Evolutionary conservation across 2,888 invertebrate genomes (phyloP).

Genomic region (Ectemnius continuus): DNA sequence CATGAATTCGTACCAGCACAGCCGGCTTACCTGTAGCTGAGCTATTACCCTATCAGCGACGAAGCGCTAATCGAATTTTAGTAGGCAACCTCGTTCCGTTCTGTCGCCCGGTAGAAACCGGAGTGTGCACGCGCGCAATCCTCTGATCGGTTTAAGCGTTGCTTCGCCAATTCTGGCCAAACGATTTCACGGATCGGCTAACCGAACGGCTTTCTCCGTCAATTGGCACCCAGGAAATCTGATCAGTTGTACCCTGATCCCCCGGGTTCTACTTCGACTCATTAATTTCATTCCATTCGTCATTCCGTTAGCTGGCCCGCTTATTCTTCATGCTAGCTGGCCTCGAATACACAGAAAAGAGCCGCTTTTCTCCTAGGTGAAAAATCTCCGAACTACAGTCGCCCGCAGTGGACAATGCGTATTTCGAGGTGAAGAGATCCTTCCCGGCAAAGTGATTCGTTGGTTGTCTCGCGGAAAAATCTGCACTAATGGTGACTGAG

Average conservation of each 20-base stretch:
- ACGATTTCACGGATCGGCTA: slow-evolving; percentile 12
- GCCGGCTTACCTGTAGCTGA: slow-evolving; percentile 33
- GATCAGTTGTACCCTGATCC: too few relatives aligned
- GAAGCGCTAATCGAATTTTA: slow-evolving; percentile 57
- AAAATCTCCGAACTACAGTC: too few relatives aligned
- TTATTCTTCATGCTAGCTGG: too few relatives aligned
- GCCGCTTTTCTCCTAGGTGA: too few relatives aligned
- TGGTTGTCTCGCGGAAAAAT: neutral
- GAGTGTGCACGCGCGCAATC: slow-evolving; percentile 33
- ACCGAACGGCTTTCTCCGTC: neutral
- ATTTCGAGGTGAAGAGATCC: neutral
- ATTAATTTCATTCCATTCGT: too few relatives aligned
- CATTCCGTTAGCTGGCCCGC: too few relatives aligned
- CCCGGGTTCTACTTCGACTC: too few relatives aligned
- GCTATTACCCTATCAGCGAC: slow-evolving; percentile 45
- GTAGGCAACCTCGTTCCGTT: slow-evolving; percentile 29
- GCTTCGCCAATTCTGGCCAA: slow-evolving; percentile 28
- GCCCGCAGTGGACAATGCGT: too few relatives aligned
- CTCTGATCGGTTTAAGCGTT: slow-evolving; percentile 53
- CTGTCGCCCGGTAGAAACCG: slow-evolving; percentile 35
- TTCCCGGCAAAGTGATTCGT: slow-evolving; percentile 1
- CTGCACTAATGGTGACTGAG: slow-evolving; percentile 6
- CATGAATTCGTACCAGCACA: slow-evolving; percentile 10
- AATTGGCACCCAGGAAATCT: neutral
- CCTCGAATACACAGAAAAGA: too few relatives aligned